Evolutionary conservation across 2,888 invertebrate species (phyloP).

Genomic region (Apomyelois bistriatella): DNA sequence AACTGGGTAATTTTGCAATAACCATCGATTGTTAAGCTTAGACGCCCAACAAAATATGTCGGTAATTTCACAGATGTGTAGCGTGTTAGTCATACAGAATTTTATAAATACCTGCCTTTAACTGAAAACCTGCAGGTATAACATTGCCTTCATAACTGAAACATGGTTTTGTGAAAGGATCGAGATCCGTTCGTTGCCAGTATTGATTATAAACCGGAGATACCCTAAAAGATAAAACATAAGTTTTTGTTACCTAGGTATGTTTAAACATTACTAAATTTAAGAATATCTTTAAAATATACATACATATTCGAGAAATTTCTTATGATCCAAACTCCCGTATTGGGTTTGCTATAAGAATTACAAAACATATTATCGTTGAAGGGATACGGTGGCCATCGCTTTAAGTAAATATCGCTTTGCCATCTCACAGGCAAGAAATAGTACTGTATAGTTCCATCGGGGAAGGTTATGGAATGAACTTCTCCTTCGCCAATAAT

Average conservation of each 20-base stretch:
- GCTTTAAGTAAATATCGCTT: conserved; percentile 22
- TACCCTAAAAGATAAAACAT: conserved; percentile 14
- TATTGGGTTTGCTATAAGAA: conserved; percentile 24
- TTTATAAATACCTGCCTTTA: conserved; percentile 21
- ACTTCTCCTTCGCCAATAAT: conserved; percentile 67
- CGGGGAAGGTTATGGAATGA: conserved; percentile 45
- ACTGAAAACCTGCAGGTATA: conserved; percentile 16
- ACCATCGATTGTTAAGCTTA: no score
- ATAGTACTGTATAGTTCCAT: conserved; percentile 55
- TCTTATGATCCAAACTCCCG: conserved; percentile 53
- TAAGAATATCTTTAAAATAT: not conserved
- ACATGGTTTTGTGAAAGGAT: conserved; percentile 12
- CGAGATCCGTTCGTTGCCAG: conserved; percentile 15
- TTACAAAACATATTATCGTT: conserved; percentile 23
- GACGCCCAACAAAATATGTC: no score
- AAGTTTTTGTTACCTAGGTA: not conserved
- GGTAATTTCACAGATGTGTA: no score
- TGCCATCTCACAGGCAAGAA: conserved; percentile 41
- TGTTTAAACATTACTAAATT: not conserved
- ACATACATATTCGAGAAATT: conserved; percentile 56
- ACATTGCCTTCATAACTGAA: conserved; percentile 15
- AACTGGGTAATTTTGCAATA: no score
- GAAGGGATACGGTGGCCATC: conserved; percentile 27
- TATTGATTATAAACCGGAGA: conserved; percentile 9
- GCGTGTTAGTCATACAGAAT: no score